Conservation (phyloP, 2,888 invertebrate genomes). For the Lasioglossum lativentre region DNA sequence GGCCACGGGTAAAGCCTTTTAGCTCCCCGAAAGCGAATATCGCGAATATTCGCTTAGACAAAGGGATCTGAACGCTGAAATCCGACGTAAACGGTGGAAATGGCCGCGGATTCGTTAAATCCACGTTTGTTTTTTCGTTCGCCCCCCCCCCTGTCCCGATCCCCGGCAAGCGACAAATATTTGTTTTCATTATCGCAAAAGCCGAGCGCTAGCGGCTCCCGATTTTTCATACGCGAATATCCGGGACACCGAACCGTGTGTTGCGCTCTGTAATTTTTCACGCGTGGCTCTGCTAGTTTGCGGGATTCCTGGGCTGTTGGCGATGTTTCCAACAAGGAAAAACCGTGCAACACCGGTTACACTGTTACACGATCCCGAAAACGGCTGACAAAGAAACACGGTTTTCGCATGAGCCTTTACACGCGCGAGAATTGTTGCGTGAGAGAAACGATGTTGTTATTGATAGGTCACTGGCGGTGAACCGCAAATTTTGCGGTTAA, state of each 20-base stretch:
- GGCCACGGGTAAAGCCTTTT: too few relatives aligned
- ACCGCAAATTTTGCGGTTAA: too few relatives aligned
- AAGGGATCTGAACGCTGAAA: not conserved
- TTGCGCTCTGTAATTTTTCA: not conserved
- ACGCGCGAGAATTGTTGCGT: not conserved
- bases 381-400: not conserved
- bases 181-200: slow-evolving; percentile 13
- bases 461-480: not conserved
- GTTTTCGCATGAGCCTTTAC: not conserved
- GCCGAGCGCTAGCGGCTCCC: not conserved
- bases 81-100: not conserved
- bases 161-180: not conserved
- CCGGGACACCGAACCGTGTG: slow-evolving; percentile 7
- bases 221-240: not conserved
- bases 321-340: not conserved
- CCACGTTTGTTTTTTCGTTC: not conserved
- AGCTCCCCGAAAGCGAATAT: too few relatives aligned
- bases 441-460: not conserved
- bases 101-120: not conserved
- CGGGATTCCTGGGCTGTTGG: not conserved
- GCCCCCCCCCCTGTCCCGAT: not conserved
- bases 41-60: not conserved
- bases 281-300: not conserved
- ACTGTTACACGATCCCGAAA: not conserved
- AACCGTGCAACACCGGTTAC: not conserved